These are phyloP conservation scores for Pectinophora gossypiella DNA, from an alignment of 1,140 invertebrate genomes.

Conservation along the genomic window DNA sequence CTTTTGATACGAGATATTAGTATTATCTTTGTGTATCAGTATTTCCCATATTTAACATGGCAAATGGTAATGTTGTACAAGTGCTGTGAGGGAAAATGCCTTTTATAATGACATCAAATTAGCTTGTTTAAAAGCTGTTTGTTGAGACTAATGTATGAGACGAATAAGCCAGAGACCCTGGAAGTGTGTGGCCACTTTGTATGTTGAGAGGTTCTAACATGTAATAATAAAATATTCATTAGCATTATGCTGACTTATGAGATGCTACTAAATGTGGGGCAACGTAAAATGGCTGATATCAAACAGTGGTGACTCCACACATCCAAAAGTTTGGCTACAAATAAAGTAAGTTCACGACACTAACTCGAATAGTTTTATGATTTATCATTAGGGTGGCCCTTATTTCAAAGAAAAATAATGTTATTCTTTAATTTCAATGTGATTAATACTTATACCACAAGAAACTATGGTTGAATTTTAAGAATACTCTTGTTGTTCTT, in stretches of 20 bases:
- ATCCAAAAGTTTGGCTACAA: not conserved
- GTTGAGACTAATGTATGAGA: too few relatives aligned
- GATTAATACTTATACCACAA: too few relatives aligned
- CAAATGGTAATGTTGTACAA: not conserved
- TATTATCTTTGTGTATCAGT: not conserved
- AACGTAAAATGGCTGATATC: not conserved
- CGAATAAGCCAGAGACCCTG: not conserved
- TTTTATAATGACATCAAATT: not conserved
- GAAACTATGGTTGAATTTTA: too few relatives aligned
- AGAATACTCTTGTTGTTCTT: too few relatives aligned
- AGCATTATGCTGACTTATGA: too few relatives aligned
- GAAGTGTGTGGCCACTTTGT: too few relatives aligned
- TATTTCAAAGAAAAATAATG: constrained; percentile 26
- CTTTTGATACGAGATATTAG: not conserved
- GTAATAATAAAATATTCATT: too few relatives aligned
- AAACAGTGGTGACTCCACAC: not conserved
- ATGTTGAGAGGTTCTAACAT: too few relatives aligned
- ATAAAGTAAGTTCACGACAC: constrained; percentile 28
- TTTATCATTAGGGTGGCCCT: constrained; percentile 28
- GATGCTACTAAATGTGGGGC: too few relatives aligned
- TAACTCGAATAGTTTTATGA: constrained; percentile 52
- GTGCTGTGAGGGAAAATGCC: not conserved
- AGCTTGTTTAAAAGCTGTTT: not conserved
- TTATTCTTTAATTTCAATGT: too few relatives aligned
- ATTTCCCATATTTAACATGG: not conserved